Conservation (phyloP, 2,797 vertebrate species). For the Intellagama lesueurii region DNA sequence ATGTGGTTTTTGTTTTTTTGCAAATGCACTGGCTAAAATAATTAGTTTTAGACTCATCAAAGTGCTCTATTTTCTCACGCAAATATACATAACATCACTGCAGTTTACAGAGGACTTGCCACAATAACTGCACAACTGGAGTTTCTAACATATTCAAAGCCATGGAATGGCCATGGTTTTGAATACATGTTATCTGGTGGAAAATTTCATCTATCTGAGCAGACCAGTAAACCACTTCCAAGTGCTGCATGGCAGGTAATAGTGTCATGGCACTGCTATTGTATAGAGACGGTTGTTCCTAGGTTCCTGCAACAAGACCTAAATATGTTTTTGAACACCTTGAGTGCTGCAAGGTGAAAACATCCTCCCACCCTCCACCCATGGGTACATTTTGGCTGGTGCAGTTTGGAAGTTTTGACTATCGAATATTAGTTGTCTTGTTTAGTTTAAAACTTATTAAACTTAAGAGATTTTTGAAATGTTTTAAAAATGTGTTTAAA, state of each 20-base stretch:
- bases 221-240: background rate
- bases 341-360: background rate
- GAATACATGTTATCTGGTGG: background rate
- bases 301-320: background rate
- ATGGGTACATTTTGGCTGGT: background rate
- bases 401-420: background rate
- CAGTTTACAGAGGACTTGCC: background rate
- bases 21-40: conserved; percentile 11
- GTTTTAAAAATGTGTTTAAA: background rate
- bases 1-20: conserved; percentile 1
- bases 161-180: background rate
- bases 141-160: background rate
- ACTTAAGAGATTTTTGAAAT: no score
- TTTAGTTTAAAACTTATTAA: no score
- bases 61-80: background rate
- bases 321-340: background rate
- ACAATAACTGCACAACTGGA: background rate
- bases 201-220: background rate
- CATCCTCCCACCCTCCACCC: background rate
- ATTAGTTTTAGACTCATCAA: background rate
- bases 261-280: background rate
- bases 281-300: background rate
- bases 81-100: background rate
- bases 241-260: background rate
- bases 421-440: no score